Conservation (phyloP, 2,113 vertebrate genomes). For the Bos taurus region ARS-UCD2.0 NC_037338.1:99924501-99925000, state of each 20-base stretch:
- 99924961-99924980: not conserved
- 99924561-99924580: constrained; percentile 4
- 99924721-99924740: constrained; percentile 51
- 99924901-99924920: not conserved
- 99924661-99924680: constrained; percentile 61
- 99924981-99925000: not conserved
- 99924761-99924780: constrained; percentile 52
- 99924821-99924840: not conserved
- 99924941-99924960: not conserved
- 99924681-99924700: constrained; percentile 75
- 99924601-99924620: constrained; percentile 31
- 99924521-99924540: not conserved
- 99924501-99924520: not conserved
- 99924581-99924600: constrained; percentile 26
- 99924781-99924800: constrained; percentile 68
- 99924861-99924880: not conserved
- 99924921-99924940: not conserved
- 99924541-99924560: not conserved
- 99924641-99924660: constrained; percentile 74
- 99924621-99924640: constrained; percentile 72
- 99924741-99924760: constrained; percentile 64
- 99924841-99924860: constrained; percentile 10
- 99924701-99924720: constrained; percentile 50
- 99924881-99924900: too few species aligned
- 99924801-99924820: constrained; percentile 53